Conservation (phyloP, 2,888 invertebrate species). For the Lasius fuliginosus region DNA sequence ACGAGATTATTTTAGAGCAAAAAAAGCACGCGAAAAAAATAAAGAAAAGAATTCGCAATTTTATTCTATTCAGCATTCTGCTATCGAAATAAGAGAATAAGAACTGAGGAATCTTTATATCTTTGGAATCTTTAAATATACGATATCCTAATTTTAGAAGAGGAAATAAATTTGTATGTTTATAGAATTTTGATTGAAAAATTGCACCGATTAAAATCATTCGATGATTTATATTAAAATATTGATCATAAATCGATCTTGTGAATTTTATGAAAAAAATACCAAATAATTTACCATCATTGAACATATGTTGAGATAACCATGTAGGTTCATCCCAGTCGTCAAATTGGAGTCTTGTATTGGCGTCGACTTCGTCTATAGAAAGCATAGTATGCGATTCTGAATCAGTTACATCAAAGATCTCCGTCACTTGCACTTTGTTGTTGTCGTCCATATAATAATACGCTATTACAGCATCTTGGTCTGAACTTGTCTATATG, state of each 20-base stretch:
- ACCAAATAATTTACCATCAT: conserved; percentile 74
- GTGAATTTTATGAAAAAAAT: not conserved
- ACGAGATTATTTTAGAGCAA: too few species aligned
- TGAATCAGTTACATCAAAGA: conserved; percentile 94
- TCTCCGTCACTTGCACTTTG: conserved; percentile 95
- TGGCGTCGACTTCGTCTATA: conserved; percentile 88
- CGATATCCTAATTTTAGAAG: too few species aligned
- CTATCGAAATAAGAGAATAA: too few species aligned
- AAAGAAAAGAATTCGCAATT: too few species aligned
- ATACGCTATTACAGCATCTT: conserved; percentile 96
- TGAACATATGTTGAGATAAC: conserved; percentile 79
- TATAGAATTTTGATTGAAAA: conserved; percentile 41
- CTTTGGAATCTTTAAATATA: too few species aligned
- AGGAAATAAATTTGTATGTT: not conserved
- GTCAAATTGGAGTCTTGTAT: conserved; percentile 90
- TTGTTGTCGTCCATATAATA: conserved; percentile 96
- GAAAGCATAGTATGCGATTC: conserved; percentile 90
- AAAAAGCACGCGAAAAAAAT: too few species aligned
- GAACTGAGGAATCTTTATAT: too few species aligned
- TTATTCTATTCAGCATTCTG: too few species aligned
- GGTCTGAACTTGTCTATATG: conserved; percentile 92
- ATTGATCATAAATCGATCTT: not conserved
- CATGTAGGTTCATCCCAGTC: conserved; percentile 88
- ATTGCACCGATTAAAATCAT: not conserved
- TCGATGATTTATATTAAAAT: not conserved